Base-by-base conservation (phyloP, 2,888 invertebrate genomes). In the Linnaemya vulpina region DNA sequence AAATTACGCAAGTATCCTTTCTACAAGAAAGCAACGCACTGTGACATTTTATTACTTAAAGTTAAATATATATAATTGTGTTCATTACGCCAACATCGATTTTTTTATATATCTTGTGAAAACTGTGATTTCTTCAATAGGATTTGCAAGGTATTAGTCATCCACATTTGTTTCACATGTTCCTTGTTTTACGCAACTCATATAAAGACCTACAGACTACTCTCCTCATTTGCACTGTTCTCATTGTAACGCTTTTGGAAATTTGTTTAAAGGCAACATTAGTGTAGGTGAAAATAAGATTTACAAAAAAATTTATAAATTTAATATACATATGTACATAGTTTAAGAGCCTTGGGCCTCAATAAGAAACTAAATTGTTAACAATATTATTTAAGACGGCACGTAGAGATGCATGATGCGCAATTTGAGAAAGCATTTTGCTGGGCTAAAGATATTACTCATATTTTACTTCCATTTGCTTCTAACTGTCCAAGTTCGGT, bases 141-240 rank as follows among this genome's bases (percentile, higher is more conserved):
- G 74, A 79, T 55, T 25, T 9, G 11, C n/a, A 70, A 79, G 83
- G 78, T 83, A 83, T 79, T 70, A 70, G 78, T 83, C 83, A 83
- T 70, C 22, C 22, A 53, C 38, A 49, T 38, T 62, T 25, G 3
- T 68, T 25, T 78, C 7, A 58, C 9, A 9, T 58, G 20, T 40
- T 67, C 9, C 40, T 13, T 68, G n/a, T 38, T 43, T 15, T 67
- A 77, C 55, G 43, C 35, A 43, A 46, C 63, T 53, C 43, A 53
- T 22, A 10, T 1, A 46, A 55, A 55, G 25, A 0, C 40, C 1
- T 43, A 60, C 51, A 17, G n/a, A 65, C 49, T 43, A 60, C 30
- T 67, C 15, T n/a, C 46, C 53, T 17, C 20, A 67, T 63, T 65
- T 70, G 38, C 63, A 71, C 51, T 51, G 9, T 67, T 82, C 43